Percentiles rank a stretch among this genome's conserved stretches.
Conservation (phyloP, 1,140 invertebrate genomes). For the Liolophura sinensis region DNA sequence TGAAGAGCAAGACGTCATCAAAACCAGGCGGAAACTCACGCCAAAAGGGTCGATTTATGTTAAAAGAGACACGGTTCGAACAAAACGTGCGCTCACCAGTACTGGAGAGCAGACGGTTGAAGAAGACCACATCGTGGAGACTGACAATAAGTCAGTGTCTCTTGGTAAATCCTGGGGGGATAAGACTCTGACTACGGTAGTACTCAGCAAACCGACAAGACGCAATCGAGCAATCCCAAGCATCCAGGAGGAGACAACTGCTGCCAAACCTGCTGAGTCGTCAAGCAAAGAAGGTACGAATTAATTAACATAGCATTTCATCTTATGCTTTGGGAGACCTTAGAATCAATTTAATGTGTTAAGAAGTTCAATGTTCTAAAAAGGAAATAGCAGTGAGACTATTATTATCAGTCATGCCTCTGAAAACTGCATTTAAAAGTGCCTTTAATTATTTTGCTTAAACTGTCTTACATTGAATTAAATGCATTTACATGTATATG, state of each 20-base stretch:
- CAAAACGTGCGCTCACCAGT: conserved; percentile 26
- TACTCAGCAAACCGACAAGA: background rate
- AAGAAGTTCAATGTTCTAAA: too few relatives aligned
- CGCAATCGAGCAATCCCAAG: background rate
- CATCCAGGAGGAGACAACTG: background rate
- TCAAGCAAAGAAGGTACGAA: background rate
- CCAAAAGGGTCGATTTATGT: conserved; percentile 46
- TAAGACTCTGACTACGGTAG: conserved; percentile 30
- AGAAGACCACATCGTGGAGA: conserved; percentile 35
- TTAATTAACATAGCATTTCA: too few relatives aligned
- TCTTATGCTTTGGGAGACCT: too few relatives aligned
- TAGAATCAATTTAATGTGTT: too few relatives aligned
- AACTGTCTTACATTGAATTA: too few relatives aligned
- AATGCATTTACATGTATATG: too few relatives aligned
- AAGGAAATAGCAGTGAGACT: too few relatives aligned
- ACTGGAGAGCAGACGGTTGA: conserved; percentile 38
- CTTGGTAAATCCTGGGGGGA: conserved; percentile 44
- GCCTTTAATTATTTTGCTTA: too few relatives aligned
- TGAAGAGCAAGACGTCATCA: conserved; percentile 41
- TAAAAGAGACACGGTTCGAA: conserved; percentile 27
- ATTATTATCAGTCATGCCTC: too few relatives aligned
- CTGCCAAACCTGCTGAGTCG: background rate
- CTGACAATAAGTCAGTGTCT: conserved; percentile 38
- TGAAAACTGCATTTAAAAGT: too few relatives aligned
- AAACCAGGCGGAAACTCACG: conserved; percentile 39